Evolutionary conservation across 2,113 vertebrate genomes (phyloP).

Genomic region (Salvelinus alpinus): DNA sequence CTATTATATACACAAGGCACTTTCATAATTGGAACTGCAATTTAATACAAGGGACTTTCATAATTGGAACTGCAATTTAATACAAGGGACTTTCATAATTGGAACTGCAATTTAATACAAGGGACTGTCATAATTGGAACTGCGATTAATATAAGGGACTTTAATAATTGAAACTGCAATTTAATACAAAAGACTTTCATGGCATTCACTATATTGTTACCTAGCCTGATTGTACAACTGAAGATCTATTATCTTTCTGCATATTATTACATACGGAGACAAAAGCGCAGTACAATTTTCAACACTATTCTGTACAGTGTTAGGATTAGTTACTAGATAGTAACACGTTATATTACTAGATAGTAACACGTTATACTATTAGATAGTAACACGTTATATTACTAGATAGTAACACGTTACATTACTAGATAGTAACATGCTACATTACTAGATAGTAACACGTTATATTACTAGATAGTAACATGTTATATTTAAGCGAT

Average conservation of each 20-base stretch:
- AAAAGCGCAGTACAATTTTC: slow-evolving; percentile 3
- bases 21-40: no score
- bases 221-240: slow-evolving; percentile 1
- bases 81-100: slow-evolving; percentile 7
- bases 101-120: slow-evolving; percentile 8
- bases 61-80: slow-evolving; percentile 9
- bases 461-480: no score
- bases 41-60: slow-evolving; percentile 1
- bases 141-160: slow-evolving; percentile 11
- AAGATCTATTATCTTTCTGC: slow-evolving; percentile 3
- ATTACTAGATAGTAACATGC: no score
- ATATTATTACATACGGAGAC: background rate
- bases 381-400: no score
- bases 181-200: slow-evolving; percentile 1
- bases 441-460: no score
- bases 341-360: no score
- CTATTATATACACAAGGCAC: background rate
- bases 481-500: no score
- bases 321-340: background rate
- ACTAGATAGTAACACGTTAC: no score
- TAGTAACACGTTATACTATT: no score
- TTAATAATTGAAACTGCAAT: slow-evolving; percentile 2
- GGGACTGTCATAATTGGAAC: background rate
- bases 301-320: slow-evolving; percentile 5
- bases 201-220: slow-evolving; percentile 12